Evolutionary conservation across 2,113 vertebrate genomes (phyloP), one percentile per base, ranked within the genome.

Genomic region (Paratilapia polleni): DNA sequence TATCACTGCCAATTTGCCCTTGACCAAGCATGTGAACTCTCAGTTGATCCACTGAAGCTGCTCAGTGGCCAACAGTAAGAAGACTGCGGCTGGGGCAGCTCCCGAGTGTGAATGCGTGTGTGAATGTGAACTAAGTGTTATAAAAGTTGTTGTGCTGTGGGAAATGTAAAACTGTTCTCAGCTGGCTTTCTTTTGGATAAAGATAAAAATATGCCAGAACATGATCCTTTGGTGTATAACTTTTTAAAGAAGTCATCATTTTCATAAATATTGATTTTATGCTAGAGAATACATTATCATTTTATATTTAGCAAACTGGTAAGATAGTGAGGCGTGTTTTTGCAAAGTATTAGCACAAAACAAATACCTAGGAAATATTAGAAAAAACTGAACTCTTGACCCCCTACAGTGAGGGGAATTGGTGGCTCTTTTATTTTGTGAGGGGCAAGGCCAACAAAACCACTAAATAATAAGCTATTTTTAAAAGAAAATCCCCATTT

Each of bases 1-100:
- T n/a, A 73, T 74, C 57, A 43, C 73, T 54, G 54, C 57, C 77
- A 75, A 66, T 54, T 47, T 52, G 66, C 31, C 82, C 90, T 90
- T 90, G 84, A 79, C 75, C 75, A 10, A 11, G 14, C 24, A 63
- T 38, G n/a, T 62, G 73, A 80, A 58, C 79, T 57, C 17, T 49
- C 5, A 2, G 24, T 62, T 74, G 58, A 57, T 84, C 68, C 52
- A 36, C 52, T 7, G 4, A 47, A 74, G 57, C 80, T n/a, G 36
- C 77, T 75, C 24, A 12, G 82, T 43, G 38, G 47, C 77, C 52
- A 8, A 2, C 60, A 58, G 61, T 1, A 6, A 24, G 36, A 59
- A 68, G 66, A 73, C 4, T 68, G 66, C 5, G 5, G 59, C 52
- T 41, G 47, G 57, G 36, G 28, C 87, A 82, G 64, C 78, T 80